Percentiles rank a stretch among this genome's conserved stretches.
phyloP scores from a whole-genome alignment of 2,797 vertebrate genomes.

The Aratinga solstitialis region DNA sequence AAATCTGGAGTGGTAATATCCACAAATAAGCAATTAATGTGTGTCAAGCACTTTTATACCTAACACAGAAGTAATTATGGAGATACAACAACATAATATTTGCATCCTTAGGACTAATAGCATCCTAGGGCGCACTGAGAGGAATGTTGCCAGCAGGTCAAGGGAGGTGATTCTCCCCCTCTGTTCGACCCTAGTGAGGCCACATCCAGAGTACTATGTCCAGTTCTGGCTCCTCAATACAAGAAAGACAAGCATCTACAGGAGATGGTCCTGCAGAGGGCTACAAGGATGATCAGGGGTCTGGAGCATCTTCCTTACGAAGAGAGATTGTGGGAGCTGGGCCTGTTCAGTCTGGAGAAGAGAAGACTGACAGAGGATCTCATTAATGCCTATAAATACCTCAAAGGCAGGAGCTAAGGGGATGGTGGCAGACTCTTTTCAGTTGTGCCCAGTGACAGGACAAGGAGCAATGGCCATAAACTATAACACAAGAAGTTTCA shows the following conservation, averaged over 20 bases:
- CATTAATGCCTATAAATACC: background rate
- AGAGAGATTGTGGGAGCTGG: background rate
- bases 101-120: background rate
- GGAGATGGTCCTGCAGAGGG: background rate
- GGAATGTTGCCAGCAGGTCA: background rate
- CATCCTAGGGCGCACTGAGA: background rate
- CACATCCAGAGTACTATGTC: background rate
- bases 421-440: background rate
- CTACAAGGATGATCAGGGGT: background rate
- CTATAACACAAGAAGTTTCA: background rate
- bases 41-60: background rate
- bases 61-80: background rate
- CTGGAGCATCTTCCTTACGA: background rate
- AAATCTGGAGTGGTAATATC: background rate
- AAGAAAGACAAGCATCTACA: background rate
- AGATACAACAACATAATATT: background rate
- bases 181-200: background rate
- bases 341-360: background rate
- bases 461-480: background rate
- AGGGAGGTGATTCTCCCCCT: background rate
- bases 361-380: background rate
- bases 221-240: background rate
- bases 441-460: background rate
- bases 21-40: background rate
- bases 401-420: background rate